Base-by-base conservation (phyloP, 1,140 invertebrate species). In the Drosophila mayri region DNA sequence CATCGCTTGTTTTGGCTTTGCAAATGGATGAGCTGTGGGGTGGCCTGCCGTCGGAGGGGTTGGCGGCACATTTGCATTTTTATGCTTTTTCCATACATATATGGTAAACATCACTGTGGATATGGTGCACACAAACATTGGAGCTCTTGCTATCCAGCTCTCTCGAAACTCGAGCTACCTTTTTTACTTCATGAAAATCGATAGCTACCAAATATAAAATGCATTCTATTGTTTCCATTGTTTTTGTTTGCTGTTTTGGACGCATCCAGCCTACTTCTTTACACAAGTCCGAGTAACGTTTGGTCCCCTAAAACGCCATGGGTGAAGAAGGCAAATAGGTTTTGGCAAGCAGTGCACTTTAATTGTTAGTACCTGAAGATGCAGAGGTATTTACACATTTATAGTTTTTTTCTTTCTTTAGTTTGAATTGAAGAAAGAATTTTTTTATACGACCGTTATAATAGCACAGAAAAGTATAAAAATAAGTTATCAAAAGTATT, bases 51-150 rank as follows among this genome's bases (percentile, higher is more conserved):
- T 47, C 46, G 28, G 3, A 20, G 49, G 18, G 18, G 50, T 16
- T 16, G 32, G 32, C 40, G 28, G 44, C 65, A 62, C 64, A 71
- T 78, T 78, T 78, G 65, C 65, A 78, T 78, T 78, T 78, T 71
- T 78, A 78, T 71, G 52, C 62, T 71, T 78, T 58, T 59, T 63
- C 32, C 52, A 18, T 37, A 63, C 55, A 67, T 41, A 18, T 44
- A 76, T 25, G 4, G 25, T 25, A 25, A 22, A 38, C 32, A 22
- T 22, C 32, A n/a, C 20, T 44, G 28, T 25, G 38, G 14, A 20
- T 40, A n/a, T 50, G 43, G n/a, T 43, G 47, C 37, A 49, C 32
- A 20, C 25, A 52, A 20, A 37, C 32, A 54, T 35, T 50, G 41
- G 14, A 30, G 22, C 55, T 41, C 30, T 16, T 28, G n/a, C n/a